Base-by-base conservation (phyloP, 2,888 invertebrate genomes). In the Notodonta ziczac region DNA sequence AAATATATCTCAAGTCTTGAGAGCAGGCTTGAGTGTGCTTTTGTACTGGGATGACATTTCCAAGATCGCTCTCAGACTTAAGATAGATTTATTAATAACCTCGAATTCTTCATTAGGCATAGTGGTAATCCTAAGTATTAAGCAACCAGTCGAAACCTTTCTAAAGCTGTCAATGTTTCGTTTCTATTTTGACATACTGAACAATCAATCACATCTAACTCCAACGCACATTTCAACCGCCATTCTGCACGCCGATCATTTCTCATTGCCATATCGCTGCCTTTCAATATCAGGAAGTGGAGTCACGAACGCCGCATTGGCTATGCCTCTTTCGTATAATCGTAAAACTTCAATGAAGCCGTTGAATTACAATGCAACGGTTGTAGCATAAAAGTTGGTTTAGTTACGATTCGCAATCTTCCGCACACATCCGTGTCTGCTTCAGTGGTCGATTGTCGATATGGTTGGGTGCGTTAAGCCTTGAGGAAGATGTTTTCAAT, bases 301-400 rank as follows among this genome's bases (percentile, higher is more conserved):
- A 88, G 89, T 91, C 91, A 90, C 90, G 90, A 78, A 62, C 76
- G 70, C 69, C 64, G 66, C 85, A 89, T 88, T 88, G 82, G 88
- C 88, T 81, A 90, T 90, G 88, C 91, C 89, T 88, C 87, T 88
- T 86, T 85, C 82, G 89, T 87, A 85, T 85, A 78, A 84, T 87
- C 85, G 86, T 92, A 90, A 91, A 92, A 91, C 86, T 89, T 91
- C 91, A 91, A 90, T 90, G 80, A 85, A 81, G 84, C 90, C 91
- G 88, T 86, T 82, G 87, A 87, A 91, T 92, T 89, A 84, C 82
- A 89, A 91, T 89, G 86, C 87, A 80, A 72, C 62, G 70, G 70
- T 66, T 68, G 80, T 70, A 74, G 79, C 82, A 80, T 86, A 86
- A 85, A 87, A 86, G 81, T 81, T 82, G 80, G 85, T 87, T 85